A percentile compares a stretch with the other conserved stretches of the same genome.
phyloP scores from a whole-genome alignment of 2,113 vertebrate genomes.

The Sclerurus mexicanus region DNA sequence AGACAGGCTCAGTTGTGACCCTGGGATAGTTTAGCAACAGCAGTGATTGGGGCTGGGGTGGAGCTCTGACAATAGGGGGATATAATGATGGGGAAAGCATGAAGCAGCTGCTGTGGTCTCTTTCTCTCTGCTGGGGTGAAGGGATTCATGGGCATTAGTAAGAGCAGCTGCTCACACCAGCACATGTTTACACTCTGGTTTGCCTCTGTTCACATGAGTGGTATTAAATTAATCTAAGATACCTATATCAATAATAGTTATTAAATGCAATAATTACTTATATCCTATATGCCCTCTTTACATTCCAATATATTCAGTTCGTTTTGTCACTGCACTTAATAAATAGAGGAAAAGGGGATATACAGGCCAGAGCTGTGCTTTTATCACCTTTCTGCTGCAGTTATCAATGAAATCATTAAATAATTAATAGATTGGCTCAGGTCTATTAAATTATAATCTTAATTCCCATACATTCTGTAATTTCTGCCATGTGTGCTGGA shows the following conservation, averaged over 20 bases:
- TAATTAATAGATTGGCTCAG: constrained; percentile 59
- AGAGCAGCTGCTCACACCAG: not conserved
- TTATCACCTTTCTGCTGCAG: constrained; percentile 1
- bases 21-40: not conserved
- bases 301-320: not conserved
- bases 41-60: not conserved
- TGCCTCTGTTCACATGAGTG: not conserved
- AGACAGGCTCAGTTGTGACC: not conserved
- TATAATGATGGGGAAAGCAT: not conserved
- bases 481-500: not conserved
- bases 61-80: not conserved
- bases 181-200: not conserved
- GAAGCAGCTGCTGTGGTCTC: not conserved
- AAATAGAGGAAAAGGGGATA: constrained; percentile 43
- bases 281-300: not conserved
- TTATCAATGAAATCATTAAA: constrained; percentile 70
- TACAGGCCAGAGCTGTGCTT: constrained; percentile 38
- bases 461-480: not conserved
- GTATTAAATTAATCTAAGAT: not conserved
- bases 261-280: constrained; percentile 10
- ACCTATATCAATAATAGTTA: not conserved
- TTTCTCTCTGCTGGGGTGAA: not conserved
- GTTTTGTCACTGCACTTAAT: constrained; percentile 54
- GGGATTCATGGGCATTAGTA: not conserved
- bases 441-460: constrained; percentile 23